phyloP scores from a whole-genome alignment of 2,797 vertebrate species.

The Halcyon badia region DNA sequence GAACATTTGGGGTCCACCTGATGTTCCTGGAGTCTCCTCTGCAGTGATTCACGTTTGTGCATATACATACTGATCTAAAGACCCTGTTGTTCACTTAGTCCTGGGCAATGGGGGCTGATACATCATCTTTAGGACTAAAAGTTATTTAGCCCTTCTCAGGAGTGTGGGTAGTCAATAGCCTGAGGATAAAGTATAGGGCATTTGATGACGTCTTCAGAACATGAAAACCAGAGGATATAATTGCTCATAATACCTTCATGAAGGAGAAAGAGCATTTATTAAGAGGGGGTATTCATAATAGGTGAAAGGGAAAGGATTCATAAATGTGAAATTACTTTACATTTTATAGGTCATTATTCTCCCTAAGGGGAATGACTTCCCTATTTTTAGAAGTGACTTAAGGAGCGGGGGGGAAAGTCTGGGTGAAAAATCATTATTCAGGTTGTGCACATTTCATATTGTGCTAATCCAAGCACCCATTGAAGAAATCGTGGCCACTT shows the following conservation, averaged over 20 bases:
- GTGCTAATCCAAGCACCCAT: background rate
- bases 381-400: background rate
- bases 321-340: background rate
- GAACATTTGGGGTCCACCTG: fast-evolving
- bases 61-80: background rate
- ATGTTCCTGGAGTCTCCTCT: background rate
- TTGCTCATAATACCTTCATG: background rate
- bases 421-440: background rate
- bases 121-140: background rate
- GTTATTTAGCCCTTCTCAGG: background rate
- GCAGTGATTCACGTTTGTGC: background rate
- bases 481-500: background rate
- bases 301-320: background rate
- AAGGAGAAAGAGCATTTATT: background rate
- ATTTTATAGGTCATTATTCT: background rate
- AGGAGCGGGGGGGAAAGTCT: background rate
- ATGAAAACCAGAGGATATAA: background rate
- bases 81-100: fast-evolving
- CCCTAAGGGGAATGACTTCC: background rate
- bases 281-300: background rate
- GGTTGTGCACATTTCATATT: background rate
- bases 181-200: background rate
- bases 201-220: background rate
- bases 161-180: background rate
- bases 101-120: background rate